A percentile compares a stretch with the other conserved stretches of the same genome.
phyloP scores from a whole-genome alignment of 2,797 vertebrate species.

The Sebastes flavidus region DNA sequence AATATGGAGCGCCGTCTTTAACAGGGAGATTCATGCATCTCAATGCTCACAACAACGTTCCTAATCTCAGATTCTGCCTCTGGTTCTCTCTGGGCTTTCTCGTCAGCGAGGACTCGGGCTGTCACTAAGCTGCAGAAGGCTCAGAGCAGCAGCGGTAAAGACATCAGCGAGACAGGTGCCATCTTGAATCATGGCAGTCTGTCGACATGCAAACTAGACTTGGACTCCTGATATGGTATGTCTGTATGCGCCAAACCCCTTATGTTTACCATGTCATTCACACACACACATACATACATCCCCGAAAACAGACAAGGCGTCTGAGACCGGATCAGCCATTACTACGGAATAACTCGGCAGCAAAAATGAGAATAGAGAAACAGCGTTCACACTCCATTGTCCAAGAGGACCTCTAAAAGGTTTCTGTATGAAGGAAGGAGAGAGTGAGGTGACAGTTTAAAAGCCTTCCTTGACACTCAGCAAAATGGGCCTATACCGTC shows the following conservation, averaged over 20 bases:
- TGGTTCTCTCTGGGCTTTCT: conserved; percentile 52
- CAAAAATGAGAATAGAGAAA: conserved; percentile 44
- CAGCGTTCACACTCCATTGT: conserved; percentile 66
- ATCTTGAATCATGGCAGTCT: conserved; percentile 75
- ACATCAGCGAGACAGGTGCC: conserved; percentile 71
- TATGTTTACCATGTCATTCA: conserved; percentile 44
- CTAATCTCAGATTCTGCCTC: conserved; percentile 54
- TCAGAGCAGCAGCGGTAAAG: conserved; percentile 53
- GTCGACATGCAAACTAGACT: conserved; percentile 57
- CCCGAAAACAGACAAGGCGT: conserved; percentile 11
- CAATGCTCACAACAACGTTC: conserved; percentile 38
- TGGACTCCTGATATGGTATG: conserved; percentile 44
- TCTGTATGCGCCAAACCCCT: conserved; percentile 17
- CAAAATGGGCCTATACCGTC: conserved; percentile 74
- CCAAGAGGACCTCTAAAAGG: conserved; percentile 78
- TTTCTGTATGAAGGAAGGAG: conserved; percentile 72
- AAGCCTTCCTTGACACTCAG: conserved; percentile 79
- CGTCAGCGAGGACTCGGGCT: conserved; percentile 47
- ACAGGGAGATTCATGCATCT: conserved; percentile 36
- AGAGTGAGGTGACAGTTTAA: conserved; percentile 85
- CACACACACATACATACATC: not conserved
- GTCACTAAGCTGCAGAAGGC: conserved; percentile 50
- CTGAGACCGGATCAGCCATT: conserved; percentile 51
- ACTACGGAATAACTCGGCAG: conserved; percentile 33
- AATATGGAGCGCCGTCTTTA: conserved; percentile 39